These are phyloP conservation scores for Listronotus oregonensis DNA, from an alignment of 1,140 invertebrate genomes.

Conservation along the genomic window DNA sequence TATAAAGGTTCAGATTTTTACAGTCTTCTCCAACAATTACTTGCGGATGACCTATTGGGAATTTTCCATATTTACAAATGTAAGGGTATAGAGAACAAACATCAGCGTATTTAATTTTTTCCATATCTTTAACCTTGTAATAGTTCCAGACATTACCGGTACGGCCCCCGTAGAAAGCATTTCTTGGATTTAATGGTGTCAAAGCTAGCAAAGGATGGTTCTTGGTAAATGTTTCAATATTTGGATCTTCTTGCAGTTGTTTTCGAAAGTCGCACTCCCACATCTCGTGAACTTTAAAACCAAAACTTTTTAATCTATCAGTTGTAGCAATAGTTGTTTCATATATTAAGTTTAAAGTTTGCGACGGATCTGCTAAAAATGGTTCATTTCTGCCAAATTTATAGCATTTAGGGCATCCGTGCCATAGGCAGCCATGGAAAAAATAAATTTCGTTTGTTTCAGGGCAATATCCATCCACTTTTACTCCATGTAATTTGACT, in stretches of 20 bases:
- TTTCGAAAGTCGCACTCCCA: no score
- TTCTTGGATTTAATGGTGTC: no score
- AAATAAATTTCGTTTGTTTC: neutral
- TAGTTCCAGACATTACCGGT: no score
- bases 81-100: constrained; percentile 53
- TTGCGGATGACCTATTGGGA: constrained; percentile 53
- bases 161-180: no score
- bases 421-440: neutral
- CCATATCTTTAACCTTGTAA: no score
- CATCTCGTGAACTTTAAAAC: no score
- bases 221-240: no score
- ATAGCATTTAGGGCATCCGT: neutral
- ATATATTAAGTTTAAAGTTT: neutral
- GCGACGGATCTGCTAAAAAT: neutral
- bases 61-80: constrained; percentile 47
- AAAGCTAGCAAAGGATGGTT: no score
- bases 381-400: neutral
- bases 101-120: constrained; percentile 35
- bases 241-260: no score
- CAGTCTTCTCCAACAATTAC: constrained; percentile 26
- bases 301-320: no score
- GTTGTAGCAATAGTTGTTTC: neutral
- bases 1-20: constrained; percentile 14
- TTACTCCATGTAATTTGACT: neutral
- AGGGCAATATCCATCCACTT: neutral